phyloP scores from a whole-genome alignment of 30 jellyfish, hydroid and myxozoan genomes.

The Clytia hemisphaerica region DNA sequence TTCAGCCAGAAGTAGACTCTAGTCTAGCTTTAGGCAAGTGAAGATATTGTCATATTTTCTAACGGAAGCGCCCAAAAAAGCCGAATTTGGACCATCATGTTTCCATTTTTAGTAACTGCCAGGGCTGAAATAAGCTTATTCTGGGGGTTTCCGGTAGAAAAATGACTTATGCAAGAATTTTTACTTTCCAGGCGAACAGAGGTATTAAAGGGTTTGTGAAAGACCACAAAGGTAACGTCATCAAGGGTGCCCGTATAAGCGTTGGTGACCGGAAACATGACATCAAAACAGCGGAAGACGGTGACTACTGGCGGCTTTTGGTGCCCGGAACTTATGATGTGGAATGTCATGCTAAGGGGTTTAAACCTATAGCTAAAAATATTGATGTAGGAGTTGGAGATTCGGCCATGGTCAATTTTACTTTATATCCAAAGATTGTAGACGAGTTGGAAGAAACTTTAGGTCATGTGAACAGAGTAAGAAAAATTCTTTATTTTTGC shows the following conservation, averaged over 20 bases:
- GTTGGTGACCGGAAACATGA: conserved; percentile 92
- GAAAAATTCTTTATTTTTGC: no score
- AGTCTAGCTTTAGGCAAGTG: no score
- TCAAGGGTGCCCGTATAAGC: conserved; percentile 76
- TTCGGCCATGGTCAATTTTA: conserved; percentile 63
- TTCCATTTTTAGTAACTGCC: no score
- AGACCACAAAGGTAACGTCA: conserved; percentile 74
- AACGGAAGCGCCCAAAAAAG: no score
- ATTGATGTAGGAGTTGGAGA: conserved; percentile 73
- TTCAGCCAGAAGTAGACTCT: no score
- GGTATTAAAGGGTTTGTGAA: conserved; percentile 91
- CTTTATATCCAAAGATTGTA: conserved; percentile 67
- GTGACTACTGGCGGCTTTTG: conserved; percentile 96
- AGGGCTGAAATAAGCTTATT: not conserved
- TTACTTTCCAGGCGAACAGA: conserved; percentile 57
- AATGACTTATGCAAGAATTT: not conserved
- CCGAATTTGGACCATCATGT: not conserved
- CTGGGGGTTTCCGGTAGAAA: not conserved
- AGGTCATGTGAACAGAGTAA: conserved; percentile 93
- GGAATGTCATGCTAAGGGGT: conserved; percentile 85
- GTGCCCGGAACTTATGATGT: conserved; percentile 98
- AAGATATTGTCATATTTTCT: no score
- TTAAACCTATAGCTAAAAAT: conserved; percentile 43
- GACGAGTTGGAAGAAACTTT: conserved; percentile 83
- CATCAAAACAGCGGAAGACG: conserved; percentile 70